phyloP scores from a whole-genome alignment of 2,113 vertebrate genomes.

The Oncorhynchus clarkii region DNA sequence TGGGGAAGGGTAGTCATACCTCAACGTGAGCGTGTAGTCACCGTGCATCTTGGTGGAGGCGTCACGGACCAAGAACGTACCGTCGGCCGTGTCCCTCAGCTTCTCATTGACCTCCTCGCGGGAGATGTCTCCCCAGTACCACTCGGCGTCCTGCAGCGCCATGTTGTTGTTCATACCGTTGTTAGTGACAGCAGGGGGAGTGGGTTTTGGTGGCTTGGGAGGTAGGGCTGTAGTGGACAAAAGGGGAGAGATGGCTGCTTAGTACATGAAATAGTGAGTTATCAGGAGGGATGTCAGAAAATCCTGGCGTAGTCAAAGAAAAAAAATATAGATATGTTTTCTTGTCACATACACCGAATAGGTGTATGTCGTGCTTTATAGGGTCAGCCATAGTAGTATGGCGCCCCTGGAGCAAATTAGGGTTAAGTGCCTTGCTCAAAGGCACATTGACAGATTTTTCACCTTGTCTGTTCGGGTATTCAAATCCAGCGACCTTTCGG shows the following conservation, averaged over 20 bases:
- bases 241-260: background rate
- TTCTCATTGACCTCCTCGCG: slow-evolving; percentile 99
- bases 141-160: slow-evolving; percentile 97
- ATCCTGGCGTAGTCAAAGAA: no score
- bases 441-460: no score
- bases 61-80: slow-evolving; percentile 96
- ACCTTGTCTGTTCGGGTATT: no score
- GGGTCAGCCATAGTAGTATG: no score
- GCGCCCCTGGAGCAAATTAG: no score
- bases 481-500: no score
- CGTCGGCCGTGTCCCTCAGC: slow-evolving; percentile 96
- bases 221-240: slow-evolving; percentile 83
- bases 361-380: no score
- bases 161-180: slow-evolving; percentile 98
- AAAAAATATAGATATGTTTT: no score
- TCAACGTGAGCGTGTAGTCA: slow-evolving; percentile 95
- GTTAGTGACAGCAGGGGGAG: slow-evolving; percentile 84
- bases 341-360: no score
- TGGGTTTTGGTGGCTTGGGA: slow-evolving; percentile 93
- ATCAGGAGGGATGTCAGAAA: no score
- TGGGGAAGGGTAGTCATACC: slow-evolving; percentile 65
- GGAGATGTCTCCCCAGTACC: slow-evolving; percentile 99
- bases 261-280: background rate
- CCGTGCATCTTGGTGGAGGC: slow-evolving; percentile 99
- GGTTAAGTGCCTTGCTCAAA: no score